Evolutionary conservation across 2,888 invertebrate genomes (phyloP).

Genomic region (Pseudococcus viburni): DNA sequence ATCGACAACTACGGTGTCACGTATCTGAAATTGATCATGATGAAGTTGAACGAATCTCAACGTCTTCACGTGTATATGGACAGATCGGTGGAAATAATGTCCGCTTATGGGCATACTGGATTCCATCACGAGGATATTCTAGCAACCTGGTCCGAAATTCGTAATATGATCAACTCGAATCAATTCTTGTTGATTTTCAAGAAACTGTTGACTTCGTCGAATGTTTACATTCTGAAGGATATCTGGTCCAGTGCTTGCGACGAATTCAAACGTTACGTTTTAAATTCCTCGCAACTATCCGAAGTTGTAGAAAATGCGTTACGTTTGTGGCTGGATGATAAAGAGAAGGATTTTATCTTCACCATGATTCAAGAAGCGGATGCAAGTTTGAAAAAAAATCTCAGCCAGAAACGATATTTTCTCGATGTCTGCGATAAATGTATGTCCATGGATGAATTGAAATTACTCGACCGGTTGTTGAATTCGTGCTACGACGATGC

Average conservation of each 20-base stretch:
- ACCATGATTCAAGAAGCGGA: not conserved
- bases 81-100: not conserved
- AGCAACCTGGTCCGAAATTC: not conserved
- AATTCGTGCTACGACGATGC: not conserved
- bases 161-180: not conserved
- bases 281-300: not conserved
- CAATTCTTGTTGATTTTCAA: not conserved
- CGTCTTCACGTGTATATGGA: not conserved
- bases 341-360: not conserved
- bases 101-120: not conserved
- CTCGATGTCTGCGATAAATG: not conserved
- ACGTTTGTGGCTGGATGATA: not conserved
- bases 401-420: not conserved
- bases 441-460: not conserved
- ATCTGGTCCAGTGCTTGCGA: not conserved
- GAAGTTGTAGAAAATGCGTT: not conserved
- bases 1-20: not conserved
- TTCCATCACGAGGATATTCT: not conserved
- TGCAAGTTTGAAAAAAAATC: not conserved
- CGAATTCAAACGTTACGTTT: not conserved
- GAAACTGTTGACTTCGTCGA: not conserved
- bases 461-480: not conserved
- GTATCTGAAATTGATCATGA: not conserved
- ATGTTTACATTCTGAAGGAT: not conserved
- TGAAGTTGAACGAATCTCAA: not conserved